These are phyloP conservation scores for Danaus melanippus DNA, from an alignment of 1,140 invertebrate species.

Conservation along the genomic window DNA sequence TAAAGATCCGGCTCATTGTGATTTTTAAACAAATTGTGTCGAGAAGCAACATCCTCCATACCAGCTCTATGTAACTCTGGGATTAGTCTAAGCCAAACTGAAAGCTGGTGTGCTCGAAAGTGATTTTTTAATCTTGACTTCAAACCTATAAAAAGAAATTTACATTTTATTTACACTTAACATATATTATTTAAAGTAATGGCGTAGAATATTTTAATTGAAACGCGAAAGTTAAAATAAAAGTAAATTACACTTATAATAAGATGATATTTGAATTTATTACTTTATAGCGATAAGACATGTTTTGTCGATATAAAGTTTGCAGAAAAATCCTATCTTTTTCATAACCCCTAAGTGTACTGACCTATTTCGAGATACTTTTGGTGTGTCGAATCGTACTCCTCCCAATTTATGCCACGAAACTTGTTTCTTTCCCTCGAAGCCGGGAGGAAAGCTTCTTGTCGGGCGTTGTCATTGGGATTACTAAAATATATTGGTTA, in stretches of 20 bases:
- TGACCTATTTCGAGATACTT: conserved; percentile 94
- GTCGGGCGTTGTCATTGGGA: conserved; percentile 87
- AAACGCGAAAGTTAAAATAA: too few species aligned
- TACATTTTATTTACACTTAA: not conserved
- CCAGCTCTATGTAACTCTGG: conserved; percentile 92
- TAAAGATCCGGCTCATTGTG: conserved; percentile 87
- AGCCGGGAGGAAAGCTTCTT: conserved; percentile 79
- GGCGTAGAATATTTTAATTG: too few species aligned
- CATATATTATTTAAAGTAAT: too few species aligned
- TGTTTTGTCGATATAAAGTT: conserved; percentile 1
- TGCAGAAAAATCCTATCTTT: conserved; percentile 2
- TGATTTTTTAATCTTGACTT: conserved; percentile 94
- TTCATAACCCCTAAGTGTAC: conserved; percentile 32
- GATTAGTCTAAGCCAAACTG: conserved; percentile 93
- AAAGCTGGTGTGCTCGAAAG: conserved; percentile 93
- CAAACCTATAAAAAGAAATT: conserved; percentile 76
- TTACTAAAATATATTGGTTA: conserved; percentile 75
- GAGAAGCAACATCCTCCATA: conserved; percentile 87
- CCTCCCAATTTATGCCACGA: conserved; percentile 87
- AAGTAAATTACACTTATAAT: too few species aligned
- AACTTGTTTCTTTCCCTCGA: conserved; percentile 88
- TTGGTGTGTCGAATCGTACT: conserved; percentile 91
- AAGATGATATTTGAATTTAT: too few species aligned
- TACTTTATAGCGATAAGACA: conserved; percentile 1
- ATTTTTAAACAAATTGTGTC: conserved; percentile 87